A percentile compares a stretch with the other conserved stretches of the same genome.
These are phyloP conservation scores for Heterotis niloticus DNA, from an alignment of 2,113 vertebrate genomes.

Conservation along the genomic window DNA sequence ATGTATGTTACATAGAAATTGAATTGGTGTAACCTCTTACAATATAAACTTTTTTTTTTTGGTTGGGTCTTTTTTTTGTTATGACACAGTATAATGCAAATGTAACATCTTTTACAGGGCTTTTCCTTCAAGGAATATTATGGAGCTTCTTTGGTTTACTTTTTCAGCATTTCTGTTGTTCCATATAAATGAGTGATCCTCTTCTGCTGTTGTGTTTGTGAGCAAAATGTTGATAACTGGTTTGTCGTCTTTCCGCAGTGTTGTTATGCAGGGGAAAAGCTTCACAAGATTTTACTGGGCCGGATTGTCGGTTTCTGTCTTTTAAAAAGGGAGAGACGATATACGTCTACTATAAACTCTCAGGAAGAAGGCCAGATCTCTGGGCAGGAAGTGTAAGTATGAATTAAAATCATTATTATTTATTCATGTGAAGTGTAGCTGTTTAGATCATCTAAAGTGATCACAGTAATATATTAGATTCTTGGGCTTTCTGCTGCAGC, in stretches of 20 bases:
- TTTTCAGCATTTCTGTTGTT: too few relatives aligned
- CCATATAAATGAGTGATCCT: too few relatives aligned
- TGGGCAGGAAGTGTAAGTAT: slow-evolving; percentile 96
- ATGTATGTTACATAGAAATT: too few relatives aligned
- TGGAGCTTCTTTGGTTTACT: too few relatives aligned
- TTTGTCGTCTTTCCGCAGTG: slow-evolving; percentile 64
- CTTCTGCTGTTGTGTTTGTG: too few relatives aligned
- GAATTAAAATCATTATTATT: slow-evolving; percentile 19
- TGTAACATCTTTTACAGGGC: neutral
- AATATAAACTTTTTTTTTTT: too few relatives aligned
- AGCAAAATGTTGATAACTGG: neutral
- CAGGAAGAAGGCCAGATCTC: slow-evolving; percentile 71
- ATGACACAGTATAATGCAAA: neutral
- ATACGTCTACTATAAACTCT: slow-evolving; percentile 90
- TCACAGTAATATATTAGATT: neutral
- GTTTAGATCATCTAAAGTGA: neutral
- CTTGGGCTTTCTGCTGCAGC: too few relatives aligned
- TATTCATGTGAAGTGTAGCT: neutral
- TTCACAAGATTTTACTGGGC: slow-evolving; percentile 76
- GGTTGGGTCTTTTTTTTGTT: too few relatives aligned
- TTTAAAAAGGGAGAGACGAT: slow-evolving; percentile 85
- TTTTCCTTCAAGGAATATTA: too few relatives aligned
- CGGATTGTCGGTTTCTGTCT: slow-evolving; percentile 88
- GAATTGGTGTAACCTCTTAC: too few relatives aligned
- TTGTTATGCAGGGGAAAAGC: slow-evolving; percentile 86